phyloP scores from a whole-genome alignment of 2,113 vertebrate genomes.

The Gymnobelideus leadbeateri region DNA sequence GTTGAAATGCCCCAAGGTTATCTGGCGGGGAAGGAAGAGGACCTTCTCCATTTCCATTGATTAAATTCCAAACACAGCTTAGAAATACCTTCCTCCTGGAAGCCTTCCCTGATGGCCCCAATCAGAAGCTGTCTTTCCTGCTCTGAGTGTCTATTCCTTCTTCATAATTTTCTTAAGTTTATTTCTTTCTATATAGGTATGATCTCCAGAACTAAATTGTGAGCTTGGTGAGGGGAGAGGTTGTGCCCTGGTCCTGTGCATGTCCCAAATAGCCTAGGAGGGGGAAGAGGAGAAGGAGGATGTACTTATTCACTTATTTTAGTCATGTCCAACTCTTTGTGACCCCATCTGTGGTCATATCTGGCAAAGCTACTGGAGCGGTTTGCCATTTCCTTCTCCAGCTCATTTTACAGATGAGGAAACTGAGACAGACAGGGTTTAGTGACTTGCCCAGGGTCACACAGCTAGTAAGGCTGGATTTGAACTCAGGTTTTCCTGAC shows the following conservation, averaged over 20 bases:
- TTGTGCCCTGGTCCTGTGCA: not conserved
- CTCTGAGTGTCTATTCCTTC: not conserved
- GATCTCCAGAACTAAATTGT: not conserved
- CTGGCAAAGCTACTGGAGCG: no score
- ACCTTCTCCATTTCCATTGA: not conserved
- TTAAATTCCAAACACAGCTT: not conserved
- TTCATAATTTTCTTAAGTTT: not conserved
- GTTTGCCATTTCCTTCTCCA: not conserved
- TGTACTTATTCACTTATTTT: not conserved
- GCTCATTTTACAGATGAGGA: not conserved
- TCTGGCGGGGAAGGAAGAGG: not conserved
- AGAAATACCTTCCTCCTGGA: not conserved
- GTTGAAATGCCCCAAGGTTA: not conserved
- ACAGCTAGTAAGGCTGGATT: not conserved
- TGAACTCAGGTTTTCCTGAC: not conserved
- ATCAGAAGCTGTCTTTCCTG: not conserved
- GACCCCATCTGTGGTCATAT: no score
- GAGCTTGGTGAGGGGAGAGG: not conserved
- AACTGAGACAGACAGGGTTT: not conserved
- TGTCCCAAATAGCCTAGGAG: not conserved
- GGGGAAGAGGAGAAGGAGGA: not conserved
- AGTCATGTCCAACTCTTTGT: not conserved
- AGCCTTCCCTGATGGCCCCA: not conserved
- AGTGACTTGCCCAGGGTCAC: not conserved
- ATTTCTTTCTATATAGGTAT: not conserved